phyloP scores from a whole-genome alignment of 2,113 vertebrate species.

The Potamarius usumacintae region DNA sequence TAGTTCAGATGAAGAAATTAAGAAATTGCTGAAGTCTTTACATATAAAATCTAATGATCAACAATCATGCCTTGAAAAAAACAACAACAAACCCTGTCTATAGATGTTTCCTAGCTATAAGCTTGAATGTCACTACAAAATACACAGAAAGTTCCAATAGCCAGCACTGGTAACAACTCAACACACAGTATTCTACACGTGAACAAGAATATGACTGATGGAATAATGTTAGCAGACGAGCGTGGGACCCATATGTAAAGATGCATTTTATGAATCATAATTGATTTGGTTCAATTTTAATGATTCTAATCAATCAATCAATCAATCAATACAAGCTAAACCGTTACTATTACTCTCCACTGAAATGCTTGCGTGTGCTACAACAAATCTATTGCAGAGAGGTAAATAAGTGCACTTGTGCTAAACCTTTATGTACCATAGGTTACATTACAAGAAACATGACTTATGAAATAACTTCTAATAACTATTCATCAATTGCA shows the following conservation, averaged over 20 bases:
- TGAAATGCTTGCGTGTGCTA: neutral
- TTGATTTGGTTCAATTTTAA: neutral
- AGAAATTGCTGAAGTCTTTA: neutral
- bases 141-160: neutral
- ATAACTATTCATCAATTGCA: neutral
- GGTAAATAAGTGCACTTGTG: slow-evolving; percentile 20
- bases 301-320: neutral
- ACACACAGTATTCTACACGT: neutral
- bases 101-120: neutral
- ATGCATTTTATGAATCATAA: neutral
- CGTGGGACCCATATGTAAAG: neutral
- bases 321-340: neutral
- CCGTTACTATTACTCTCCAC: neutral
- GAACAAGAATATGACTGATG: neutral
- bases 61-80: neutral
- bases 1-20: neutral
- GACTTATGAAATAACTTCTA: neutral
- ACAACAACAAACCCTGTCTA: too few species aligned
- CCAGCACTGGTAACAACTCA: neutral
- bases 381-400: neutral
- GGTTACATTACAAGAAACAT: neutral
- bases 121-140: neutral
- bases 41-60: neutral
- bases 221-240: neutral
- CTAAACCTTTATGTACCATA: neutral